Percentiles rank a stretch among this genome's conserved stretches.
Evolutionary conservation across 2,113 vertebrate genomes (phyloP).

Genomic region (Phalacrocorax aristotelis): DNA sequence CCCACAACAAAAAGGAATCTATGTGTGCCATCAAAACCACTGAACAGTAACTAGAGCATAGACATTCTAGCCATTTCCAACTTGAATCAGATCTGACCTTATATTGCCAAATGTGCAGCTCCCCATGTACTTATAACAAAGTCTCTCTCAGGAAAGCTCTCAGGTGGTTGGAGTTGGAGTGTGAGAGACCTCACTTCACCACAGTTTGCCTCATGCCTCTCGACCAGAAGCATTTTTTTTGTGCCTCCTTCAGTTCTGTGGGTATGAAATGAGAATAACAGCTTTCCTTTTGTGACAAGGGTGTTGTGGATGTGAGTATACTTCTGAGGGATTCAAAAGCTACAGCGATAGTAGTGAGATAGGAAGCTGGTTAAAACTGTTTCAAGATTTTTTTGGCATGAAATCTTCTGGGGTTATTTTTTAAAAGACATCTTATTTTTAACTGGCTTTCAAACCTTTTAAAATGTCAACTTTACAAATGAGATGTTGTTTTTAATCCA

Average conservation of each 20-base stretch:
- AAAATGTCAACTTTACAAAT: neutral
- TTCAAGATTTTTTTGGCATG: neutral
- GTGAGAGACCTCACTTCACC: neutral
- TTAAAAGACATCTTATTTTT: neutral
- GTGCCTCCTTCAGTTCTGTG: neutral
- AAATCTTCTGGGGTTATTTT: neutral
- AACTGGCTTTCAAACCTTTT: neutral
- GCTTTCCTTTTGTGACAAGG: neutral
- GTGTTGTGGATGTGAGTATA: neutral
- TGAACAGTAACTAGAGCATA: neutral
- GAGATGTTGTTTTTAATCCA: neutral
- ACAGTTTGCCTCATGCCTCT: neutral
- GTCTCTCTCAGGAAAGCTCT: neutral
- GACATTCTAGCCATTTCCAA: neutral
- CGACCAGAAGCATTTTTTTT: neutral
- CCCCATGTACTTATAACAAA: neutral
- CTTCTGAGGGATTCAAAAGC: neutral
- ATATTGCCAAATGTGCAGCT: neutral
- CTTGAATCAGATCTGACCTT: neutral
- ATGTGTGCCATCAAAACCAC: neutral
- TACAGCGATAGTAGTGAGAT: neutral
- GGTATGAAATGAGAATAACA: neutral
- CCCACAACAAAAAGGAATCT: neutral
- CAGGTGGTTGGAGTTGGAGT: neutral
- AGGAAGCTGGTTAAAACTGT: neutral